Evolutionary conservation across 2,888 invertebrate genomes (phyloP), one percentile per base, ranked within the genome.

Genomic region (Chloroclystis v-ata): DNA sequence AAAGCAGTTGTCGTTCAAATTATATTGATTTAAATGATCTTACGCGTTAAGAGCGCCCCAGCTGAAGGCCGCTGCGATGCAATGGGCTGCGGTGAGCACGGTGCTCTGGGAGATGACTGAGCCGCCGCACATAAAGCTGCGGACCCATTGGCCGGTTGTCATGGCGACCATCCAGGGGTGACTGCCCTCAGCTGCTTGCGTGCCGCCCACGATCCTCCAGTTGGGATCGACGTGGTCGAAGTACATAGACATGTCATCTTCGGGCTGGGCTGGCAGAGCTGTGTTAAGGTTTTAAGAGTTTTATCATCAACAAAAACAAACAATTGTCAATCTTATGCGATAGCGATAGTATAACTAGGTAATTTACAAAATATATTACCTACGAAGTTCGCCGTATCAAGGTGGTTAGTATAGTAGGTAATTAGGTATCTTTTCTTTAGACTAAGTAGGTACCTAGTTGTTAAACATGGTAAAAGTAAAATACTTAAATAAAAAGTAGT

Each of bases 21-120:
- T n/a, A n/a, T n/a, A n/a, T n/a, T n/a, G n/a, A n/a, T n/a, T n/a
- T n/a, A n/a, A n/a, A n/a, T n/a, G 6, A 4, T 5, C 20, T 5
- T 20, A 20, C 20, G 20, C 20, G 20, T 20, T 20, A 20, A 73
- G 61, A 1, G 60, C 49, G 1, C 67, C 67, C 13, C 52, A 55
- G 43, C 61, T 63, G 57, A 58, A 67, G 0, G 65, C 69, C 24
- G 65, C 63, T 0, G 38, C 68, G 39, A 82, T 72, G 49, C 83
- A 83, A 41, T 83, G 82, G 0, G 83, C 82, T 1, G 83, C 83
- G 0, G 81, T 82, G 9, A 82, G 61, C 1, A 82, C 63, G 11
- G 63, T 65, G 1, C 72, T 54, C 0, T 12, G 43, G 1, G 57
- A 37, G 30, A 83, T 47, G 4, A 82, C 35, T 10, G 82, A 81